phyloP scores from a whole-genome alignment of 2,113 vertebrate species.

The Python bivittatus region DNA sequence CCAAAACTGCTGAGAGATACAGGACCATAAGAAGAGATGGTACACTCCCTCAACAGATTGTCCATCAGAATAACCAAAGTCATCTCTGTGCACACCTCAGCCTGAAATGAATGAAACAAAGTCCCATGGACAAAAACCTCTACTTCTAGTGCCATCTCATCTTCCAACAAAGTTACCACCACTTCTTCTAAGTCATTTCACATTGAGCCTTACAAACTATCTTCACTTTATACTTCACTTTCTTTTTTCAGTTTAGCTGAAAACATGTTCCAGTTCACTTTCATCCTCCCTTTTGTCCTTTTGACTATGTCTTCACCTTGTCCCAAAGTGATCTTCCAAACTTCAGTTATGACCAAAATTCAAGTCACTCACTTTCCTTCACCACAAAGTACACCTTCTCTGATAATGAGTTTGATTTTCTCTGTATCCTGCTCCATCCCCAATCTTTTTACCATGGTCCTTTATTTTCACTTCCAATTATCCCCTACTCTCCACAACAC shows the following conservation, averaged over 20 bases:
- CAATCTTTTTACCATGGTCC: neutral
- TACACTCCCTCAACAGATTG: neutral
- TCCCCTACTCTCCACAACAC: neutral
- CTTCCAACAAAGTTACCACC: neutral
- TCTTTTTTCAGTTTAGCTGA: neutral
- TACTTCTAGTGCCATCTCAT: neutral
- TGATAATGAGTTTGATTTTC: neutral
- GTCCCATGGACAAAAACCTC: neutral
- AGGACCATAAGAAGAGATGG: neutral
- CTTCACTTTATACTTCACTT: neutral
- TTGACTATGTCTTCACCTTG: neutral
- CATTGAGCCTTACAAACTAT: neutral
- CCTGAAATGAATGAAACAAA: no score
- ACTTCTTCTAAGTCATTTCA: neutral
- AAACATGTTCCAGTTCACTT: neutral
- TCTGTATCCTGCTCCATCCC: neutral
- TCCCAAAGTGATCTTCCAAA: neutral
- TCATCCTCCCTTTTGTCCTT: neutral
- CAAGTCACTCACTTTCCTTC: neutral
- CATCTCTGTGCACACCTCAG: neutral
- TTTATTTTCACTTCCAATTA: neutral
- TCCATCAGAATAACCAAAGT: neutral
- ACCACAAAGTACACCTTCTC: neutral
- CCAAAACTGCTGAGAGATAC: neutral
- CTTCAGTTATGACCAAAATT: neutral